Conservation (phyloP, 2,797 vertebrate genomes). For the Leptoclinus maculatus region DNA sequence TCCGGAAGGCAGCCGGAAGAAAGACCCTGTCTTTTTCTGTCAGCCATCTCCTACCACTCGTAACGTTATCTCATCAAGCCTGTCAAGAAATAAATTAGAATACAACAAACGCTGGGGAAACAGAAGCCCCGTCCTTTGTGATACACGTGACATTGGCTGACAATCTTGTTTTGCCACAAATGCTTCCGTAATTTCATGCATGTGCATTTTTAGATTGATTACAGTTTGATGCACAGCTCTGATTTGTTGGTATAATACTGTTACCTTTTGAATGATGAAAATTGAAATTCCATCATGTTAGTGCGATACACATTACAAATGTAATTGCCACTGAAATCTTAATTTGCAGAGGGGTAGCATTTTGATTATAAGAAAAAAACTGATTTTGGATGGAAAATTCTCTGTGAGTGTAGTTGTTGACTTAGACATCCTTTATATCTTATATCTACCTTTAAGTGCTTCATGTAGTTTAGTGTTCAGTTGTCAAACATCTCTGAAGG, state of each 20-base stretch:
- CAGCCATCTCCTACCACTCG: constrained; percentile 56
- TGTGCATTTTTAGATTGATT: constrained; percentile 58
- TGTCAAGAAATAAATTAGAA: constrained; percentile 75
- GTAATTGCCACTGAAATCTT: constrained; percentile 10
- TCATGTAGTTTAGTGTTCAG: background rate
- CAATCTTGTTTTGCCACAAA: constrained; percentile 48
- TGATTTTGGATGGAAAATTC: background rate
- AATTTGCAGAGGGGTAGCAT: background rate
- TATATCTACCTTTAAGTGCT: background rate
- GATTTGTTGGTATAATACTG: constrained; percentile 23
- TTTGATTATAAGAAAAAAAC: constrained; percentile 4
- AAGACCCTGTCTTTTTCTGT: constrained; percentile 64
- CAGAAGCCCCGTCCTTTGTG: constrained; percentile 39
- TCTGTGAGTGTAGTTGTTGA: background rate
- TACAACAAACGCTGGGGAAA: constrained; percentile 44
- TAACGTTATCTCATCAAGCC: constrained; percentile 75
- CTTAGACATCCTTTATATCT: background rate
- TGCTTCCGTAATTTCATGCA: constrained; percentile 50
- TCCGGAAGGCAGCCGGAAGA: constrained; percentile 58
- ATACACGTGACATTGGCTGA: constrained; percentile 44
- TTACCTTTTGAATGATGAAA: constrained; percentile 36
- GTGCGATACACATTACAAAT: constrained; percentile 16
- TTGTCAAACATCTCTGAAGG: constrained; percentile 3
- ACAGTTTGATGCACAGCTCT: constrained; percentile 39
- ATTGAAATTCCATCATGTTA: constrained; percentile 26